Evolutionary conservation across 2,113 vertebrate species (phyloP).

Genomic region (Psittacus erithacus): DNA sequence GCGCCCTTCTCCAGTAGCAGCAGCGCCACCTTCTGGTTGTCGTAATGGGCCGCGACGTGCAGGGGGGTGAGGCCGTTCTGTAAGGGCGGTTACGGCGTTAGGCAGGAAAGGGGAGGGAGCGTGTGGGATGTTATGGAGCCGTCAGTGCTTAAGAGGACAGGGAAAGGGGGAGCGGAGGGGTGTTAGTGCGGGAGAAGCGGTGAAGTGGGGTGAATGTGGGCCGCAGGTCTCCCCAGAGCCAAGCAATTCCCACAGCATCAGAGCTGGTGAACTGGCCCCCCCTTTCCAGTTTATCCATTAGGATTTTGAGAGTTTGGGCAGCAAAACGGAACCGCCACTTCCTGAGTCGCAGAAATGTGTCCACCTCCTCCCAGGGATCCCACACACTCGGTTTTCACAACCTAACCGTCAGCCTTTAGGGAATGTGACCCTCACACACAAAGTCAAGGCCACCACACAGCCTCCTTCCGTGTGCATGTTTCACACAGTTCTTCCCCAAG

Average conservation of each 20-base stretch:
- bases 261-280: background rate
- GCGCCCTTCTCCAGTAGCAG: conserved; percentile 96
- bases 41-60: conserved; percentile 96
- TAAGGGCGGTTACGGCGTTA: conserved; percentile 54
- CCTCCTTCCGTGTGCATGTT: rapidly evolving
- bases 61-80: conserved; percentile 98
- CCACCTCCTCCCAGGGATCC: background rate
- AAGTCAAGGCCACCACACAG: background rate
- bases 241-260: background rate
- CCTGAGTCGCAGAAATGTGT: background rate
- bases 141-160: background rate
- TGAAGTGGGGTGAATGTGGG: background rate
- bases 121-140: background rate
- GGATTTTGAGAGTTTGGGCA: background rate
- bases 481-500: background rate
- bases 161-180: no score
- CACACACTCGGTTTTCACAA: rapidly evolving
- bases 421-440: background rate
- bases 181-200: background rate
- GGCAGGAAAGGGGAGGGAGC: rapidly evolving
- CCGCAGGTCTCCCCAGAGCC: background rate
- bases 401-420: background rate
- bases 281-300: background rate
- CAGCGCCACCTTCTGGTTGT: conserved; percentile 98
- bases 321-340: rapidly evolving